Evolutionary conservation across 2,113 vertebrate species (phyloP).

Genomic region (Lynx canadensis): DNA sequence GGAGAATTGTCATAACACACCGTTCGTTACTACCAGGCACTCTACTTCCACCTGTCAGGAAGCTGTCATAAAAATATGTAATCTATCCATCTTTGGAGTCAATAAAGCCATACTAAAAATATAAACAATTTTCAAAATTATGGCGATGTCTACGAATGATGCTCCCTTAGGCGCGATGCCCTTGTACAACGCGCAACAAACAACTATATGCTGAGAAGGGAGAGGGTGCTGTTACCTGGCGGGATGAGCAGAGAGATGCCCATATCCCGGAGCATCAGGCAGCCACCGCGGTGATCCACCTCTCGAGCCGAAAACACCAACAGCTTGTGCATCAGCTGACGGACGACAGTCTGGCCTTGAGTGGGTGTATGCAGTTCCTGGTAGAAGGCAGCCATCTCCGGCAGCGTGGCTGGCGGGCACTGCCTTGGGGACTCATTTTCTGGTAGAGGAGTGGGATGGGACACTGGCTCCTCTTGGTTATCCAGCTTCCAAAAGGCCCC

Average conservation of each 20-base stretch:
- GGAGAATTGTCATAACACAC: not conserved
- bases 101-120: not conserved
- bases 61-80: not conserved
- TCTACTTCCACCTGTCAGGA: not conserved
- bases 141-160: not conserved
- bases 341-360: constrained; percentile 56
- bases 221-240: constrained; percentile 35
- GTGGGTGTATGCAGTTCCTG: constrained; percentile 75
- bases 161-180: rapidly evolving
- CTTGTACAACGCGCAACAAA: rapidly evolving
- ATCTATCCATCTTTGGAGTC: not conserved
- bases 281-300: constrained; percentile 66
- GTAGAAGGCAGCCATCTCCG: constrained; percentile 72
- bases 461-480: not conserved
- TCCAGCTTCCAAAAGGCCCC: not conserved
- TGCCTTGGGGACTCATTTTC: constrained; percentile 28
- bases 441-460: not conserved
- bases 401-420: not conserved
- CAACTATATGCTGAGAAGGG: rapidly evolving
- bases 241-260: constrained; percentile 78
- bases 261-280: constrained; percentile 65
- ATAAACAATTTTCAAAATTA: not conserved
- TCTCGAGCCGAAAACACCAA: constrained; percentile 72
- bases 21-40: not conserved
- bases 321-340: constrained; percentile 76